A percentile compares a stretch with the other conserved stretches of the same genome.
These are phyloP conservation scores for Drosophila fungiperda DNA, from an alignment of 2,888 invertebrate genomes.

Conservation along the genomic window DNA sequence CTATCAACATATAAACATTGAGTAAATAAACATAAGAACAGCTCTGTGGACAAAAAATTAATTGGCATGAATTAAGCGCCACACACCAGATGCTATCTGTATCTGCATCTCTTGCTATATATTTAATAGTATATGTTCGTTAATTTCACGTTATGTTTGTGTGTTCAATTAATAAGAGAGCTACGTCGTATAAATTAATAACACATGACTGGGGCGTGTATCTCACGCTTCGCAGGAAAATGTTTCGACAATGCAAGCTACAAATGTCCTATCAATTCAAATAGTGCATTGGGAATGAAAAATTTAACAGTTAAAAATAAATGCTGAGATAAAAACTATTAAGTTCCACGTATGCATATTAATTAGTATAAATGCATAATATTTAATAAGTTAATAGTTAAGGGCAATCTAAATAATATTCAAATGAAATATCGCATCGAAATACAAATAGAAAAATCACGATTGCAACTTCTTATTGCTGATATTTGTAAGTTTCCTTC, in stretches of 20 bases:
- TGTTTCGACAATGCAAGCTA: conserved; percentile 22
- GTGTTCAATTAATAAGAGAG: conserved; percentile 46
- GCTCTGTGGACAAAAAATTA: conserved; percentile 48
- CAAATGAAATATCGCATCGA: too few relatives aligned
- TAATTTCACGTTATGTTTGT: conserved; percentile 22
- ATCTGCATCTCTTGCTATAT: conserved; percentile 10
- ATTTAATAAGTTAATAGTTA: background rate
- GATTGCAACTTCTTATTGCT: background rate
- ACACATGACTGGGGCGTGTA: conserved; percentile 59
- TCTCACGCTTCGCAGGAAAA: conserved; percentile 64
- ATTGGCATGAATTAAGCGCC: conserved; percentile 53
- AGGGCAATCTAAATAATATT: background rate
- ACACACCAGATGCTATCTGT: background rate
- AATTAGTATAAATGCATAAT: background rate
- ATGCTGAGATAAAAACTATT: background rate
- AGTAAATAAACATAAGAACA: conserved; percentile 40
- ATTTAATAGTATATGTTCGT: conserved; percentile 1
- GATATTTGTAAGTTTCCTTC: background rate
- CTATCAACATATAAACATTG: conserved; percentile 4
- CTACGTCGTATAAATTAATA: conserved; percentile 62
- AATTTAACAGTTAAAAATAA: background rate
- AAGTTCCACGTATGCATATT: background rate
- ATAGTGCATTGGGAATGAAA: conserved; percentile 21
- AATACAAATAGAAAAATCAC: background rate
- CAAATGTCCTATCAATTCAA: conserved; percentile 59